phyloP scores from a whole-genome alignment of 2,113 vertebrate species.

The Orycteropus afer region DNA sequence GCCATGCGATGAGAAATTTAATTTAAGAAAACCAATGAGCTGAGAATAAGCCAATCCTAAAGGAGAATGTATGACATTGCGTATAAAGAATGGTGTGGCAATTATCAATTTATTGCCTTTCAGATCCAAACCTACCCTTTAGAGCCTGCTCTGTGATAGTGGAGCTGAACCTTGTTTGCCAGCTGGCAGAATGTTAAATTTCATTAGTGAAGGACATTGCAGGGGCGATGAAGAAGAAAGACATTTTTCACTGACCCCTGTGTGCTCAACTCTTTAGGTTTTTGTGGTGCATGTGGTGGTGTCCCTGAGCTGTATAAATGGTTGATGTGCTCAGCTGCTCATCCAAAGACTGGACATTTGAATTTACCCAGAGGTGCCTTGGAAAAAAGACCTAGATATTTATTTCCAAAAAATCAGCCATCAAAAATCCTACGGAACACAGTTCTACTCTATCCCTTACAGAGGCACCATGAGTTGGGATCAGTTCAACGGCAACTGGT shows the following conservation, averaged over 20 bases:
- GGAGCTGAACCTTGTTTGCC: background rate
- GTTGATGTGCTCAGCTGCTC: too few relatives aligned
- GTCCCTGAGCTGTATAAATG: background rate
- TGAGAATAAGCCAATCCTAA: background rate
- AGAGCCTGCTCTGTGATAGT: background rate
- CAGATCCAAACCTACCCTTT: background rate
- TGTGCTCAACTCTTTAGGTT: background rate
- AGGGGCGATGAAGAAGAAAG: background rate
- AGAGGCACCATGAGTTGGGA: background rate
- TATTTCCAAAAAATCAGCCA: background rate
- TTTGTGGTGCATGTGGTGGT: background rate
- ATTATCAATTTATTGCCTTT: background rate
- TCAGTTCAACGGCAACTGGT: background rate
- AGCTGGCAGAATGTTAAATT: too few relatives aligned
- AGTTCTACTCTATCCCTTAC: background rate
- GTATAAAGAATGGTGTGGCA: background rate
- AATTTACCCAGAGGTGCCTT: background rate
- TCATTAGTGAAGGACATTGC: background rate
- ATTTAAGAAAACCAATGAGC: background rate
- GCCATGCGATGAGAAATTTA: background rate
- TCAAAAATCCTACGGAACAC: background rate
- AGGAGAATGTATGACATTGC: background rate
- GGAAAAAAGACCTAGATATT: background rate
- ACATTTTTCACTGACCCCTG: fast-evolving
- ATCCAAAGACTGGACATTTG: too few relatives aligned